Evolutionary conservation across 2,888 invertebrate species (phyloP).

Genomic region (Lasioglossum oenotherae): DNA sequence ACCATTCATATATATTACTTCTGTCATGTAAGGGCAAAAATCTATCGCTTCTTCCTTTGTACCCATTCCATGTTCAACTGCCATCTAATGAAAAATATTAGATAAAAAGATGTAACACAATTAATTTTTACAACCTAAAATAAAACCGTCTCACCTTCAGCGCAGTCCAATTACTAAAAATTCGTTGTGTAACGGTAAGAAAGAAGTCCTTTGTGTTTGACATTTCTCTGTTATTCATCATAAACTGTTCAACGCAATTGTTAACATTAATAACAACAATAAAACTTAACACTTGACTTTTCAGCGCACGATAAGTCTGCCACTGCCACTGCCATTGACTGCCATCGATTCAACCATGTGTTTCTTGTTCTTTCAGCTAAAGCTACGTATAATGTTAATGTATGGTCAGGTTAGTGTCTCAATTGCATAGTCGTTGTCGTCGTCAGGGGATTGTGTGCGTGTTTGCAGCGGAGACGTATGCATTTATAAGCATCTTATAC

Average conservation of each 20-base stretch:
- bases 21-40: slow-evolving; percentile 76
- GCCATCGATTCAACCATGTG: slow-evolving; percentile 23
- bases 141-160: slow-evolving; percentile 68
- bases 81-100: slow-evolving; percentile 69
- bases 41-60: slow-evolving; percentile 72
- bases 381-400: slow-evolving; percentile 21
- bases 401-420: slow-evolving; percentile 29
- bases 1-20: slow-evolving; percentile 79
- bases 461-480: slow-evolving; percentile 13
- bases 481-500: slow-evolving; percentile 5
- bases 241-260: background rate
- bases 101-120: background rate
- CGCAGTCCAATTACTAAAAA: slow-evolving; percentile 82
- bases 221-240: slow-evolving; percentile 61
- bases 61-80: slow-evolving; percentile 81
- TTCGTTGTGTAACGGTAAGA: slow-evolving; percentile 73
- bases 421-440: background rate
- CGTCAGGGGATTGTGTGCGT: background rate
- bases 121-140: background rate
- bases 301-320: background rate
- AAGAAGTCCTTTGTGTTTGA: slow-evolving; percentile 70
- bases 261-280: background rate
- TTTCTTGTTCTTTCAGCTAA: slow-evolving; percentile 7
- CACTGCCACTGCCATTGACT: background rate
- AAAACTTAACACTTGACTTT: background rate